Base-by-base conservation (phyloP, 2,888 invertebrate species). In the Bembecia ichneumoniformis region DNA sequence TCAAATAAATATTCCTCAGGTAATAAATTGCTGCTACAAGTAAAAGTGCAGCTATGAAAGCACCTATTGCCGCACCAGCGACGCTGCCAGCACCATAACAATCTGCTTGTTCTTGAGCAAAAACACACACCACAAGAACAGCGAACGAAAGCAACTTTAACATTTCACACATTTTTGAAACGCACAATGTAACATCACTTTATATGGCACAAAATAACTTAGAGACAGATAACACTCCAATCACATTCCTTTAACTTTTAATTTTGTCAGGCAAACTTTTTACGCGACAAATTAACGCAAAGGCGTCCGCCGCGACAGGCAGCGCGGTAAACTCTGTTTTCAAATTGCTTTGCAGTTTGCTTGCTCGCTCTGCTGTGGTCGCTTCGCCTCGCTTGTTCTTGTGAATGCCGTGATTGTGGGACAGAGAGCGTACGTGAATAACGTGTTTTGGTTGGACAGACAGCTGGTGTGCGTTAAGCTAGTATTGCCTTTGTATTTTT, bases 1-100 rank as follows among this genome's bases (percentile, higher is more conserved):
- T 89, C 81, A 90, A 90, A 82, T 90, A 91, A 63, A 90, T 81
- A 71, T 87, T 89, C 74, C 90, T 90, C 60, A 91, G 71, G 65
- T 90, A 82, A 66, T 87, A 89, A 51, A 84, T 88, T 43, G 88
- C 82, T 49, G 83, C 90, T 36, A 90, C 82, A 51, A 92, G 76
- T 50, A 91, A 71, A 51, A 90, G 77, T 58, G 92, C 91, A 58
- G 89, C 89, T 59, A 93, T 68, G 69, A 93, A 90, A 59, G 93
- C 92, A 63, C 93, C 91, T 60, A 93, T 88, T 54, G 93, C 91
- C 57, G 92, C 91, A 52, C 91, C 91, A 52, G 92, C 92, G 54
- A 94, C 88, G 69, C 91, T 91, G 57, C 92, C 92, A 63, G 90
- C 88, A 62, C 90, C 90, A 79, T 90, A 92, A 77, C 92, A 92